These are phyloP conservation scores for Craseonycteris thonglongyai DNA, from an alignment of 2,113 vertebrate species.

Conservation along the genomic window DNA sequence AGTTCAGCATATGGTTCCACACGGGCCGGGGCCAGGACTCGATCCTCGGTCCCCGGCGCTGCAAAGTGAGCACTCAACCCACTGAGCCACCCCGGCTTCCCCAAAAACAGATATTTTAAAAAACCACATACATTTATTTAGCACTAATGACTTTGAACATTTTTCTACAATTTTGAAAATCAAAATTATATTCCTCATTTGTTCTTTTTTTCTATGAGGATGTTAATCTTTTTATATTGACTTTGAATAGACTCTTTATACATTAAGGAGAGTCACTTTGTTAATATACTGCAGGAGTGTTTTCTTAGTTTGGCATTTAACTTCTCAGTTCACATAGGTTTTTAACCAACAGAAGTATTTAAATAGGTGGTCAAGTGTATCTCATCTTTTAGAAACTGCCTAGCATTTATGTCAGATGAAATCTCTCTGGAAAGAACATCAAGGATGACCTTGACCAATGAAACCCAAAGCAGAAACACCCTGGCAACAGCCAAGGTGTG, in stretches of 20 bases:
- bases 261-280: neutral
- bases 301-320: constrained; percentile 2
- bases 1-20: too few species aligned
- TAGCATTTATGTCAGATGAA: neutral
- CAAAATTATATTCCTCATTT: neutral
- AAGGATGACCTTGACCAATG: constrained; percentile 1
- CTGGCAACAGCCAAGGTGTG: neutral
- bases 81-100: too few species aligned
- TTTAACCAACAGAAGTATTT: neutral
- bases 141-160: neutral
- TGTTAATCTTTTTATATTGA: neutral
- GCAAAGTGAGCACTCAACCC: too few species aligned
- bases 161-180: neutral
- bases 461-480: constrained; percentile 38
- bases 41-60: too few species aligned
- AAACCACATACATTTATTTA: neutral
- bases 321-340: neutral
- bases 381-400: neutral
- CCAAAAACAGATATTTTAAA: too few species aligned
- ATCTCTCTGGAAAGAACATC: neutral
- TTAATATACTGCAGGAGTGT: neutral
- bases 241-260: neutral
- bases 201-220: neutral
- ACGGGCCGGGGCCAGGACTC: too few species aligned
- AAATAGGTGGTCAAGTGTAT: neutral